Percentiles rank a stretch among this genome's conserved stretches.
Conservation (phyloP, 1,140 invertebrate species). For the Pomacea maculata region DNA sequence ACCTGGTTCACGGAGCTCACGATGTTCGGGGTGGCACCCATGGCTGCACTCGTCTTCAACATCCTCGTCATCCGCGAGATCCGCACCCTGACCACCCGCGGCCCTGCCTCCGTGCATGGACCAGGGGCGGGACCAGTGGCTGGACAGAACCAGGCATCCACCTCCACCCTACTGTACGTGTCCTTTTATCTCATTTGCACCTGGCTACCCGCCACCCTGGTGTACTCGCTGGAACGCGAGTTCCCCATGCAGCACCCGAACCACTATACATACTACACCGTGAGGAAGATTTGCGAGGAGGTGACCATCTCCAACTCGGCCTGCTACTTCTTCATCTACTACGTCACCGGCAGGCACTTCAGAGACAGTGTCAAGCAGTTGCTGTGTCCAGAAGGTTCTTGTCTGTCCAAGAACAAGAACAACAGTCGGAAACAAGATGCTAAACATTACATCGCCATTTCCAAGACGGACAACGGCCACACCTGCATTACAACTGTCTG, state of each 20-base stretch:
- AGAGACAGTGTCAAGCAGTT: constrained; percentile 45
- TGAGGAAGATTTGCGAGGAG: constrained; percentile 55
- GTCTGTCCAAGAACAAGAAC: neutral
- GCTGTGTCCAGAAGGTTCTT: constrained; percentile 31
- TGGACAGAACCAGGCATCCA: constrained; percentile 48
- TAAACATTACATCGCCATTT: constrained; percentile 28
- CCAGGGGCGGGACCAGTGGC: constrained; percentile 10
- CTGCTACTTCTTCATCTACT: constrained; percentile 64
- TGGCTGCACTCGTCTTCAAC: constrained; percentile 58
- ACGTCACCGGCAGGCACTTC: constrained; percentile 58
- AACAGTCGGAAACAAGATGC: constrained; percentile 8
- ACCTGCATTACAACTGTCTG: constrained; percentile 14
- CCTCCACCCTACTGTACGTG: constrained; percentile 58
- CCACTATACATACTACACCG: constrained; percentile 52
- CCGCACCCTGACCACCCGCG: constrained; percentile 41
- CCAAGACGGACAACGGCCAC: constrained; percentile 4
- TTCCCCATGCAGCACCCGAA: constrained; percentile 38
- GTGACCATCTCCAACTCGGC: constrained; percentile 62
- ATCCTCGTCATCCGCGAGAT: constrained; percentile 60
- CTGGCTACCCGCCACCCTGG: constrained; percentile 58
- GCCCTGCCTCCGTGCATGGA: constrained; percentile 31
- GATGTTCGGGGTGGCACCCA: constrained; percentile 55
- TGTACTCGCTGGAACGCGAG: constrained; percentile 50
- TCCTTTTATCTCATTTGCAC: constrained; percentile 64
- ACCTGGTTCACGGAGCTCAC: constrained; percentile 58